phyloP scores from a whole-genome alignment of 2,888 invertebrate species.

The Cosmia pyralina region DNA sequence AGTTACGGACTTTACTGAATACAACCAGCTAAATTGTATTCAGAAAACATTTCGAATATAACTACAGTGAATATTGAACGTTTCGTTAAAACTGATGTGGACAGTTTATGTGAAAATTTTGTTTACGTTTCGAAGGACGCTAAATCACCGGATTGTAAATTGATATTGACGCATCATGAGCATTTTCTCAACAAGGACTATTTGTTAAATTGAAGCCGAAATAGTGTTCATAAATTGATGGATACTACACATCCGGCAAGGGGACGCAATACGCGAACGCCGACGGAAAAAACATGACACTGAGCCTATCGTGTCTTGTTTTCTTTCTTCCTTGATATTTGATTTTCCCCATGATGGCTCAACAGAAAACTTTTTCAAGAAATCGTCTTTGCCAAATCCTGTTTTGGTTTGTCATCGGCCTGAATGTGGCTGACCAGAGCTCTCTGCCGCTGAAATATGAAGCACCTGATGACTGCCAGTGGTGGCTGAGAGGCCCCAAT shows the following conservation, averaged over 20 bases:
- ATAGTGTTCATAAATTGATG: conserved; percentile 87
- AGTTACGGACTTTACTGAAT: conserved; percentile 68
- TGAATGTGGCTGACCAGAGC: conserved; percentile 87
- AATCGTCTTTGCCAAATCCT: conserved; percentile 82
- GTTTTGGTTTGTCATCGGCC: conserved; percentile 85
- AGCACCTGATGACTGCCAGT: conserved; percentile 96
- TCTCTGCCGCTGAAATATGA: conserved; percentile 91
- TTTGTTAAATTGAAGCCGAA: conserved; percentile 80
- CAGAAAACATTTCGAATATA: conserved; percentile 45
- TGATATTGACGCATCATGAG: conserved; percentile 76
- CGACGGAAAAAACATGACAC: conserved; percentile 90
- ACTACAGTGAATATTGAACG: conserved; percentile 54
- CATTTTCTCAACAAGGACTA: conserved; percentile 78
- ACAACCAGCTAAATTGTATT: conserved; percentile 43
- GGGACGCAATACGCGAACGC: conserved; percentile 85
- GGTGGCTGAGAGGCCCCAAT: conserved; percentile 92
- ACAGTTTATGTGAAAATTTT: conserved; percentile 77
- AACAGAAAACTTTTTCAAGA: conserved; percentile 78
- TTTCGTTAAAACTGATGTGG: conserved; percentile 69
- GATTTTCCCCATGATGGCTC: conserved; percentile 86
- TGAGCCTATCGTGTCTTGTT: conserved; percentile 86
- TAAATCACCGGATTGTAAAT: conserved; percentile 70
- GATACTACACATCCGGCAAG: conserved; percentile 88
- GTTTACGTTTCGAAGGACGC: conserved; percentile 68
- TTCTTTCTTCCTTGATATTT: conserved; percentile 88